Conservation (phyloP, 2,888 invertebrate species). For the Drosophila paramelanica region DNA sequence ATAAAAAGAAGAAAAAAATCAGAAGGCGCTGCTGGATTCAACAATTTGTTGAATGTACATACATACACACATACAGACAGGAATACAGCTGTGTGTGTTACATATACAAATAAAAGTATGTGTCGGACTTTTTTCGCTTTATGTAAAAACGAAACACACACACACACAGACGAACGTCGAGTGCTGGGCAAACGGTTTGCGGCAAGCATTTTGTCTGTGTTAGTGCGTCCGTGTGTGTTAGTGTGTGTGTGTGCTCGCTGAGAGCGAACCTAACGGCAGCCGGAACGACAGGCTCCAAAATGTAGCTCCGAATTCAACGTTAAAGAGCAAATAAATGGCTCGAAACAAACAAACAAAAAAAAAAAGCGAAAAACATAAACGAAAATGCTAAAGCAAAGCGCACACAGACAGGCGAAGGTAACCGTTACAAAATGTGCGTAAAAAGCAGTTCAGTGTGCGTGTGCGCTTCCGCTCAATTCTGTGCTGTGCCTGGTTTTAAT, state of each 20-base stretch:
- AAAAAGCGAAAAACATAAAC: conserved; percentile 49
- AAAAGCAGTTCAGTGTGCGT: conserved; percentile 32
- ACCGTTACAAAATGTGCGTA: conserved; percentile 36
- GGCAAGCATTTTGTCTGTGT: conserved; percentile 46
- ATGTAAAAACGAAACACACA: conserved; percentile 54
- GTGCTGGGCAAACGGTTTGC: conserved; percentile 74
- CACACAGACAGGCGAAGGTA: conserved; percentile 37
- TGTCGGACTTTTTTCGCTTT: conserved; percentile 57
- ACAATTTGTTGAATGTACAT: conserved; percentile 80
- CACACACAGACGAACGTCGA: conserved; percentile 33
- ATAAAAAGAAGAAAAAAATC: conserved; percentile 53
- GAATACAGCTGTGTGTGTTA: conserved; percentile 23
- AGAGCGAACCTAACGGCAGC: conserved; percentile 55
- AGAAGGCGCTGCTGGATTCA: conserved; percentile 72
- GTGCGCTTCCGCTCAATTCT: conserved; percentile 13
- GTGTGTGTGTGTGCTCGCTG: conserved; percentile 22
- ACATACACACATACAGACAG: conserved; percentile 34
- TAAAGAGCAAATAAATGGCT: conserved; percentile 77
- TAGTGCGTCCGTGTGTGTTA: conserved; percentile 15
- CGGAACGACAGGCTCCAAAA: conserved; percentile 65
- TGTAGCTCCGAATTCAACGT: conserved; percentile 44
- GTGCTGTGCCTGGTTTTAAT: conserved; percentile 19
- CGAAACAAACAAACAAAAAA: conserved; percentile 55
- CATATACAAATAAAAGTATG: conserved; percentile 47
- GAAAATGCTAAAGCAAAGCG: conserved; percentile 54